Percentiles rank a stretch among this genome's conserved stretches.
Conservation (phyloP, 2,888 invertebrate species). For the Tridacna crocea region DNA sequence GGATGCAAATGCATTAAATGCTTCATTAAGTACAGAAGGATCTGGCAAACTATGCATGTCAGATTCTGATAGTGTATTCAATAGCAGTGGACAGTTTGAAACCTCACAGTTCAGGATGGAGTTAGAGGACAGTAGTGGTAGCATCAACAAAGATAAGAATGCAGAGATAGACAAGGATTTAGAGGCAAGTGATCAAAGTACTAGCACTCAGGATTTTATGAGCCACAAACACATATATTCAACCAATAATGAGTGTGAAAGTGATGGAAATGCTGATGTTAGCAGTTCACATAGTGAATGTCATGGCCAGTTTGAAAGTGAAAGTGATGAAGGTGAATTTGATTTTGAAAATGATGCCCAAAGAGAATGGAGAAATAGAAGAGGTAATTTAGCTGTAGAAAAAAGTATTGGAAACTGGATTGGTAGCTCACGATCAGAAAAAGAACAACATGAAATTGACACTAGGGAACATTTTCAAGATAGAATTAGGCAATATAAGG, state of each 20-base stretch:
- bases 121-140: background rate
- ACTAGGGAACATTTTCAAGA: constrained; percentile 36
- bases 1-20: constrained; percentile 17
- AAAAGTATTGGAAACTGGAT: constrained; percentile 59
- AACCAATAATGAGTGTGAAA: constrained; percentile 8
- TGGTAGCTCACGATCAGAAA: constrained; percentile 16
- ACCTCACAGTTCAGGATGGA: constrained; percentile 14
- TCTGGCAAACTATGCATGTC: constrained; percentile 9
- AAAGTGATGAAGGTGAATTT: constrained; percentile 54
- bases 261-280: background rate
- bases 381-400: constrained; percentile 52
- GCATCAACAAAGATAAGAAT: constrained; percentile 18
- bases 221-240: constrained; percentile 13
- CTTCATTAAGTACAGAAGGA: constrained; percentile 36
- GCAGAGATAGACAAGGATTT: constrained; percentile 23
- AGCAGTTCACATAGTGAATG: constrained; percentile 11
- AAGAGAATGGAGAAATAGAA: constrained; percentile 46
- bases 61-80: constrained; percentile 19
- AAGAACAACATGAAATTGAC: constrained; percentile 12
- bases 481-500: constrained; percentile 51
- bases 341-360: constrained; percentile 39
- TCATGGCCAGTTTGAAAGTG: constrained; percentile 1
- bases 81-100: constrained; percentile 23
- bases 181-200: constrained; percentile 21
- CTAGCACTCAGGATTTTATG: constrained; percentile 20